A percentile compares a stretch with the other conserved stretches of the same genome.
Conservation (phyloP, 1,140 invertebrate species). For the Trachymyrmex cornetzi region DNA sequence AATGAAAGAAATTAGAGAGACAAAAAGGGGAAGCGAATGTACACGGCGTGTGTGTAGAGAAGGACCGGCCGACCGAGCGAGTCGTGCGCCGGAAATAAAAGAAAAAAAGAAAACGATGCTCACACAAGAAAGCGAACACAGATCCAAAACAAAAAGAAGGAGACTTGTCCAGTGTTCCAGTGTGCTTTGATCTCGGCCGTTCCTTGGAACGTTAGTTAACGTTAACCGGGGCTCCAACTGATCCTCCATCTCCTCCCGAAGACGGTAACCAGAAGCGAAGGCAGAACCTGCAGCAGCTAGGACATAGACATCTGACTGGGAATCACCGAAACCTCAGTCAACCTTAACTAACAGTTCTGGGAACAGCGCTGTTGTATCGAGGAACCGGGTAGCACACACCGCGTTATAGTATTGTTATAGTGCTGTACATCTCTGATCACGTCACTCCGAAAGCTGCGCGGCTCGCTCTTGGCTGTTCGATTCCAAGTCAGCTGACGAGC, state of each 20-base stretch:
- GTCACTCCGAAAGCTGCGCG: slow-evolving; percentile 53
- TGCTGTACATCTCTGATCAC: slow-evolving; percentile 49
- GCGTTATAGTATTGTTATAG: slow-evolving; percentile 28
- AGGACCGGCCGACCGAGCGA: slow-evolving; percentile 44
- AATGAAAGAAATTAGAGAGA: slow-evolving; percentile 19
- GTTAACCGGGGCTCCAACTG: slow-evolving; percentile 32
- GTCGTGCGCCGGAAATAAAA: slow-evolving; percentile 68
- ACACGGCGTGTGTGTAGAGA: slow-evolving; percentile 15
- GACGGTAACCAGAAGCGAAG: neutral
- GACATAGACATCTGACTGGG: neutral
- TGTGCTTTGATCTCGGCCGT: slow-evolving; percentile 29
- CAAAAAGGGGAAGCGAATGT: slow-evolving; percentile 19
- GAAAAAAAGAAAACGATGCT: slow-evolving; percentile 43
- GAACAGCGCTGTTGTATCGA: slow-evolving; percentile 33
- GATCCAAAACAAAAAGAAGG: slow-evolving; percentile 29
- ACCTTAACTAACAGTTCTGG: slow-evolving; percentile 51
- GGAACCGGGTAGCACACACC: slow-evolving; percentile 40
- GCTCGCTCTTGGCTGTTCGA: slow-evolving; percentile 17
- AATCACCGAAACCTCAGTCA: slow-evolving; percentile 51
- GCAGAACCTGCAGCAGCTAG: neutral
- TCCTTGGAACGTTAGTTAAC: slow-evolving; percentile 58
- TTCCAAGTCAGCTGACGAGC: slow-evolving; percentile 29
- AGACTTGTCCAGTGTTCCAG: slow-evolving; percentile 37
- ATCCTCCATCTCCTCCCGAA: slow-evolving; percentile 6
- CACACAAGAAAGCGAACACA: slow-evolving; percentile 54